A percentile compares a stretch with the other conserved stretches of the same genome.
These are phyloP conservation scores for Cardiocondyla obscurior DNA, from an alignment of 1,140 invertebrate species.

Conservation along the genomic window DNA sequence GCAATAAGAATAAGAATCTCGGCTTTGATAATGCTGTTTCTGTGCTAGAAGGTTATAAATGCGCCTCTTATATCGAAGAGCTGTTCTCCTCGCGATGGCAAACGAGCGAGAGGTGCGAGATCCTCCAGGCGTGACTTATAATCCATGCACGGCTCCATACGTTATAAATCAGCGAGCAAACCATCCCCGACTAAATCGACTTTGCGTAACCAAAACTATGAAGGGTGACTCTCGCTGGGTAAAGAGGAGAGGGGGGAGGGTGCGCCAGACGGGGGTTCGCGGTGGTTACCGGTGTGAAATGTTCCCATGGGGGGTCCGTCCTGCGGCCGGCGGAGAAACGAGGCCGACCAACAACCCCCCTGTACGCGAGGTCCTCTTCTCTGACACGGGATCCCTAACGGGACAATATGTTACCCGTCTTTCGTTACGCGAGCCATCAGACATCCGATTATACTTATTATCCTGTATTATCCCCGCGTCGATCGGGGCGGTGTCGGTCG, in stretches of 20 bases:
- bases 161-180: conserved; percentile 81
- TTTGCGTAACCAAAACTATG: conserved; percentile 79
- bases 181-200: conserved; percentile 84
- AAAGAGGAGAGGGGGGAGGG: conserved; percentile 20
- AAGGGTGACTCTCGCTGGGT: conserved; percentile 54
- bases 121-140: conserved; percentile 38
- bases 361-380: neutral
- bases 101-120: conserved; percentile 51
- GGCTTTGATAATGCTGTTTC: conserved; percentile 18
- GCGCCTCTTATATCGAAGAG: conserved; percentile 13
- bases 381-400: conserved; percentile 56
- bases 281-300: conserved; percentile 84
- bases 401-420: conserved; percentile 80
- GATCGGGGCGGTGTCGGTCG: conserved; percentile 33
- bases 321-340: conserved; percentile 51
- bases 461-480: conserved; percentile 57
- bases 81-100: conserved; percentile 23
- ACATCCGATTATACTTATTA: conserved; percentile 73
- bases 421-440: conserved; percentile 73
- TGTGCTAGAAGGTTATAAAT: neutral
- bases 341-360: conserved; percentile 36
- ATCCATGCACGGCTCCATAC: conserved; percentile 57
- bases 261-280: conserved; percentile 69
- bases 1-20: neutral
- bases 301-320: conserved; percentile 83